Base-by-base conservation (phyloP, 2,113 vertebrate genomes). In the Tychaedon coryphoeus region DNA sequence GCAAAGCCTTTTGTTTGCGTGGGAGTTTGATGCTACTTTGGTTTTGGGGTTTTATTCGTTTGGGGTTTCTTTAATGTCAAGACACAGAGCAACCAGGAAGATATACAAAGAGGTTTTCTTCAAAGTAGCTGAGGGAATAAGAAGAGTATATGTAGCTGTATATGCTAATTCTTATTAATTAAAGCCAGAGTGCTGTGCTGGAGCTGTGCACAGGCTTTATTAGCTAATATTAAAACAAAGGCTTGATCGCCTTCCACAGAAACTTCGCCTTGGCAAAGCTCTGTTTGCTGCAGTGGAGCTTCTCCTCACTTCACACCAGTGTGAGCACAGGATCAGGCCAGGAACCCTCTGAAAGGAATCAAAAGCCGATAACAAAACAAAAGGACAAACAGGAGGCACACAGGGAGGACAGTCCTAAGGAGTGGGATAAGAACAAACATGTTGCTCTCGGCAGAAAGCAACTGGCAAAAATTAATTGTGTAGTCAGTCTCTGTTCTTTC, bases 151-250 rank as follows among this genome's bases (percentile, higher is more conserved):
- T 69, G 67, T 92, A 93, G 86, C 88, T 84, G 69, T 51, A 38
- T 89, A 96, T 96, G 92, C 73, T 97, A 95, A 97, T 95, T 91
- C 36, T 75, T 80, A 96, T 77, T 97, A 96, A 96, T 97, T 95
- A 96, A 97, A 95, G 61, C 47, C 80, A 91, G 86, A 95, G 70
- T 8, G 23, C 73, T 67, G 47, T 40, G 76, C 64, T 92, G 91
- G 83, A 86, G 79, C 72, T 43, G 78, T 15, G 56, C 86, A 86
- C 38, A 40, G 67, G 57, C 75, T 93, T 92, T 92, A 96, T 90
- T 80, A 95, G 72, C 60, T 90, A 94, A 93, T 80, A 88, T 86
- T 86, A 93, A 94, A 95, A 95, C 72, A 93, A 93, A 93, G 56
- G 57, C 56, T 43, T 83, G 62, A 65, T 80, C 0, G 36, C 40